These are phyloP conservation scores for Cynaeus angustus DNA, from an alignment of 2,888 invertebrate species.

Conservation along the genomic window DNA sequence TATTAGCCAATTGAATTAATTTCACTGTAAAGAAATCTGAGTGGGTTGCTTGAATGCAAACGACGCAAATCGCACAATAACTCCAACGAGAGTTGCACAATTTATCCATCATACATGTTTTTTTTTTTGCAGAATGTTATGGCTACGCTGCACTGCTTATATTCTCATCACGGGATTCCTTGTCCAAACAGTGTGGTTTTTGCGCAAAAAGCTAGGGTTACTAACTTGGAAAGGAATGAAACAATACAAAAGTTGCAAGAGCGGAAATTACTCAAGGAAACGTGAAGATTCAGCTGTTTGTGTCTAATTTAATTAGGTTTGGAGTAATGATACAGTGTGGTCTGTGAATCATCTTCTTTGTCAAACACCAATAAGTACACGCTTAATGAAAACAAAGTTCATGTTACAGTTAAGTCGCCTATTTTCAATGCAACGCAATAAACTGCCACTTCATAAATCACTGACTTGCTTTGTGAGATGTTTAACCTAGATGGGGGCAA, in stretches of 20 bases:
- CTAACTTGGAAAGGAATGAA: not conserved
- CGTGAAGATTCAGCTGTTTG: slow-evolving; percentile 18
- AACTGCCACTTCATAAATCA: slow-evolving; percentile 10
- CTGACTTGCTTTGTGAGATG: slow-evolving; percentile 5
- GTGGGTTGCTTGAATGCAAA: slow-evolving; percentile 35
- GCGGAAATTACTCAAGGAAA: slow-evolving; percentile 31
- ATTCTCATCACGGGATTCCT: not conserved
- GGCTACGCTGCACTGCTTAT: not conserved
- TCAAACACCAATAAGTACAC: slow-evolving; percentile 9
- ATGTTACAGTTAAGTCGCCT: slow-evolving; percentile 17
- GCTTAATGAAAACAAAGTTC: slow-evolving; percentile 38
- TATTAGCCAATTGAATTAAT: slow-evolving; percentile 36
- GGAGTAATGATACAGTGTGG: slow-evolving; percentile 5
- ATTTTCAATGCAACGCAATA: slow-evolving; percentile 30
- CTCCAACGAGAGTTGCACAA: slow-evolving; percentile 7
- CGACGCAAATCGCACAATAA: slow-evolving; percentile 25
- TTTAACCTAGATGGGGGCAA: slow-evolving; percentile 22
- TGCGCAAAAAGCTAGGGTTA: slow-evolving; percentile 1
- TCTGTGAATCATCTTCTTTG: slow-evolving; percentile 37
- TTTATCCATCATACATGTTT: not conserved
- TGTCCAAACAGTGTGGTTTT: not conserved
- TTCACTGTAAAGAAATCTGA: slow-evolving; percentile 33
- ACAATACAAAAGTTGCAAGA: not conserved
- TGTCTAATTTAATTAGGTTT: slow-evolving; percentile 17
- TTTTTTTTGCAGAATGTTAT: not conserved